Evolutionary conservation across 2,113 vertebrate species (phyloP).

Genomic region (Calonectris borealis): DNA sequence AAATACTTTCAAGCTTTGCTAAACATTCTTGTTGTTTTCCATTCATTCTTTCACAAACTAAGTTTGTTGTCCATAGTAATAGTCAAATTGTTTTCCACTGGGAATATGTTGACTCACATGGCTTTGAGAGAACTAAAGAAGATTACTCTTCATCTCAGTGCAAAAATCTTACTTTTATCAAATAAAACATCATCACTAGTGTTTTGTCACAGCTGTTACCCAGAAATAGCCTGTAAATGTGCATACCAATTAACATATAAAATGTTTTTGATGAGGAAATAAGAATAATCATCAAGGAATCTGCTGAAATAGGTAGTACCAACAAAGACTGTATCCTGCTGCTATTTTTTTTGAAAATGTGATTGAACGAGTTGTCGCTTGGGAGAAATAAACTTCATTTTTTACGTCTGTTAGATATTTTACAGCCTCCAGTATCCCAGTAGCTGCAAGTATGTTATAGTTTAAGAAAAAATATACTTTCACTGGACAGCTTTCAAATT

Average conservation of each 20-base stretch:
- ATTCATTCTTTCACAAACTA: neutral
- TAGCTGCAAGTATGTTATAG: neutral
- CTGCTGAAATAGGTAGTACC: neutral
- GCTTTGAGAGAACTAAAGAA: neutral
- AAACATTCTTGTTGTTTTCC: neutral
- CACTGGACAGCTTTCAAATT: neutral
- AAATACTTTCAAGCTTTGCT: neutral
- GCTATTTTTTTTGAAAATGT: neutral
- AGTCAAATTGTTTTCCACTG: neutral
- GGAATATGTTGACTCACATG: neutral
- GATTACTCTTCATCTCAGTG: neutral
- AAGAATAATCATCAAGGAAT: neutral
- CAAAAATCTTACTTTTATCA: neutral
- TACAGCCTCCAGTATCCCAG: neutral
- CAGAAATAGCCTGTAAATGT: neutral
- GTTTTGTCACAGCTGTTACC: neutral
- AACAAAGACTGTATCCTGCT: neutral
- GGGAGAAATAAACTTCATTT: neutral
- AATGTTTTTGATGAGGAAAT: neutral
- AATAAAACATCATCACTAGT: neutral
- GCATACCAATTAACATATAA: neutral
- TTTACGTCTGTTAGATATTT: neutral
- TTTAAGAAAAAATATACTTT: neutral
- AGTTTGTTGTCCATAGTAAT: neutral
- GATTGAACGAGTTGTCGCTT: neutral